Percentiles rank a stretch among this genome's conserved stretches.
Conservation (phyloP, 2,113 vertebrate species). For the Oxyura jamaicensis region DNA sequence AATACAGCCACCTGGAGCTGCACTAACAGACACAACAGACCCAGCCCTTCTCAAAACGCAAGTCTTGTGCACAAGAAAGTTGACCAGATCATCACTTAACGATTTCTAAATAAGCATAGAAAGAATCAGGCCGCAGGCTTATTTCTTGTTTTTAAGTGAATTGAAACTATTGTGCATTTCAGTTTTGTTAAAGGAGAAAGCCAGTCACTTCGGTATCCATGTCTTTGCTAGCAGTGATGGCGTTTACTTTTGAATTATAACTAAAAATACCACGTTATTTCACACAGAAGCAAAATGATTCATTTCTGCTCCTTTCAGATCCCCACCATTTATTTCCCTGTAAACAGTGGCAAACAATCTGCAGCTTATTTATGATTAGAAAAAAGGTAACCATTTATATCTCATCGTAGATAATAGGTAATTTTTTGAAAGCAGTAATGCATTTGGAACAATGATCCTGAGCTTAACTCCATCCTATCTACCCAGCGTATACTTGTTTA, state of each 20-base stretch:
- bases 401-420: background rate
- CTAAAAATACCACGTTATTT: background rate
- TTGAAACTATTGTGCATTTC: background rate
- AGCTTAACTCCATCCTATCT: background rate
- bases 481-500: background rate
- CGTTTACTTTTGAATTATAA: background rate
- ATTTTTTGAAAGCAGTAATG: background rate
- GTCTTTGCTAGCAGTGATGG: background rate
- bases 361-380: background rate
- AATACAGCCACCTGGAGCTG: background rate
- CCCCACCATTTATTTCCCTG: background rate
- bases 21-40: background rate
- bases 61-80: background rate
- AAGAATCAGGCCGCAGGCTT: background rate
- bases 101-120: background rate
- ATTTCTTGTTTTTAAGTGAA: background rate
- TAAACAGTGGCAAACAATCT: background rate
- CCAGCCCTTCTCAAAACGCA: background rate
- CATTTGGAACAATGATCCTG: background rate
- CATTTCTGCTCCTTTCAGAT: background rate
- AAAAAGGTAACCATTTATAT: background rate
- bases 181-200: background rate
- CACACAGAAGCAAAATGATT: background rate
- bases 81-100: background rate
- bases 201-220: background rate